Evolutionary conservation across 1,140 invertebrate species (phyloP).

Genomic region (Conus betulinus): DNA sequence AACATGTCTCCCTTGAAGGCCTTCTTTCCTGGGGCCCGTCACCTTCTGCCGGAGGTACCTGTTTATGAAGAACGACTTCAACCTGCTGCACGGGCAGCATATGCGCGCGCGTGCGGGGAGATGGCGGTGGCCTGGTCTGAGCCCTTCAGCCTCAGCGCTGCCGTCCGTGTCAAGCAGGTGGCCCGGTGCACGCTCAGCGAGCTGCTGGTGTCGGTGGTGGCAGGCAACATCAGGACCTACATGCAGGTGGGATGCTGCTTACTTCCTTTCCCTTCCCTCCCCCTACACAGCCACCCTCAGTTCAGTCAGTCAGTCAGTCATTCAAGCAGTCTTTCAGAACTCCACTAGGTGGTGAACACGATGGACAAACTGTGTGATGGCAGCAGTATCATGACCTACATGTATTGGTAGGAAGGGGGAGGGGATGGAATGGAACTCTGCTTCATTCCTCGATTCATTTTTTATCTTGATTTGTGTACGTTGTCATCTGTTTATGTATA

Average conservation of each 20-base stretch:
- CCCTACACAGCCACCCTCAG: too few relatives aligned
- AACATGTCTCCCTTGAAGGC: constrained; percentile 64
- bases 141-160: constrained; percentile 69
- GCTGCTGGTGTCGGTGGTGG: constrained; percentile 78
- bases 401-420: too few relatives aligned
- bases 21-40: constrained; percentile 78
- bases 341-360: too few relatives aligned
- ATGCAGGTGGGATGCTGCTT: constrained; percentile 65
- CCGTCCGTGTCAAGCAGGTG: constrained; percentile 77
- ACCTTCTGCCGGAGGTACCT: constrained; percentile 78
- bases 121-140: constrained; percentile 77
- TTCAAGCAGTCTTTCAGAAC: too few relatives aligned
- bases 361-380: too few relatives aligned
- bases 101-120: constrained; percentile 62
- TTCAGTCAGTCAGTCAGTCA: too few relatives aligned
- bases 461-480: too few relatives aligned
- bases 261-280: too few relatives aligned
- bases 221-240: constrained; percentile 77
- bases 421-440: too few relatives aligned
- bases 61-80: constrained; percentile 64
- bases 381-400: too few relatives aligned
- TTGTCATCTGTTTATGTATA: too few relatives aligned
- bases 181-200: constrained; percentile 79
- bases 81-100: constrained; percentile 68
- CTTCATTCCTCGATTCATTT: too few relatives aligned